A percentile compares a stretch with the other conserved stretches of the same genome.
These are phyloP conservation scores for Jacana jacana DNA, from an alignment of 2,113 vertebrate species.

Conservation along the genomic window DNA sequence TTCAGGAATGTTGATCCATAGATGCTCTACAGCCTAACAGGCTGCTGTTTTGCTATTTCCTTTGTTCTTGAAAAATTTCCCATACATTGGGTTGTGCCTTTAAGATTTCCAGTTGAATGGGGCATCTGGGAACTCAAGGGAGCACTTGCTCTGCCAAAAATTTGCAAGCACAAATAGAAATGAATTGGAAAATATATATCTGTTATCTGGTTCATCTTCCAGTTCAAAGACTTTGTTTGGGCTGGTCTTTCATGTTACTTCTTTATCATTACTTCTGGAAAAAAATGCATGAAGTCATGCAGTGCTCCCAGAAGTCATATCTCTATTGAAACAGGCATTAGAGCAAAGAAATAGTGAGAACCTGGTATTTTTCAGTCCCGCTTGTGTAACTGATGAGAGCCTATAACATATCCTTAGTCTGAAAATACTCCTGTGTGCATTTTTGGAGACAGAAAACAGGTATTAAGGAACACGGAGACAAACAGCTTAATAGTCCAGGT, in stretches of 20 bases:
- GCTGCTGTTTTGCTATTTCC: background rate
- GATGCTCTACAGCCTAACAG: background rate
- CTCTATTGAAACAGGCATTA: conserved; percentile 43
- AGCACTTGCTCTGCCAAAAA: background rate
- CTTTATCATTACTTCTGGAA: conserved; percentile 44
- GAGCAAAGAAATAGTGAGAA: conserved; percentile 33
- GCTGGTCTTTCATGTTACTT: conserved; percentile 42
- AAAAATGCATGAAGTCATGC: conserved; percentile 44
- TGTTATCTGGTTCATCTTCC: conserved; percentile 47
- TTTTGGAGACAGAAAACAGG: conserved; percentile 11
- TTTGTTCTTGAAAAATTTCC: background rate
- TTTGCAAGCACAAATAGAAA: background rate
- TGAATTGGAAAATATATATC: conserved; percentile 14
- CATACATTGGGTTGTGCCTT: background rate
- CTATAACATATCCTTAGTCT: background rate
- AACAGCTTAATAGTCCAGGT: conserved; percentile 4
- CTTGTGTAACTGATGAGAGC: background rate
- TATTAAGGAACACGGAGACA: background rate
- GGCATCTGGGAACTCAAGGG: conserved; percentile 9
- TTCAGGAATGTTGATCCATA: background rate
- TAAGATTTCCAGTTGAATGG: background rate
- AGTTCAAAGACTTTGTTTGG: conserved; percentile 32
- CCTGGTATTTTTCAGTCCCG: conserved; percentile 52
- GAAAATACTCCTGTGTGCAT: conserved; percentile 2
- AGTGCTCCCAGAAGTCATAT: conserved; percentile 21